Conservation (phyloP, 2,888 invertebrate genomes). For the Teinopalpus imperialis region DNA sequence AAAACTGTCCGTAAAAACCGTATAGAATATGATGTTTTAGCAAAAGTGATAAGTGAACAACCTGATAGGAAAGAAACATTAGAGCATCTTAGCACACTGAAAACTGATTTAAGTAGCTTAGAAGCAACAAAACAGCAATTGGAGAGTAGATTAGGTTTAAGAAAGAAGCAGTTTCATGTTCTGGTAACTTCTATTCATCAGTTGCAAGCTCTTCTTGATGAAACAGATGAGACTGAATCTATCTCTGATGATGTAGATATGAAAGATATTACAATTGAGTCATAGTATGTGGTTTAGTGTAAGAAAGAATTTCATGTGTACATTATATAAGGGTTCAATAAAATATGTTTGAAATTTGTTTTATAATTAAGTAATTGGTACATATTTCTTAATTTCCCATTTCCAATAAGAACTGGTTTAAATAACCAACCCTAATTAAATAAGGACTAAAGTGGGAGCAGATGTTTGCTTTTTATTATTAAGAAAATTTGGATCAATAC, state of each 20-base stretch:
- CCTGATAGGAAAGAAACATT: slow-evolving; percentile 92
- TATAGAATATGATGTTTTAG: slow-evolving; percentile 95
- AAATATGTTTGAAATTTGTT: too few relatives aligned
- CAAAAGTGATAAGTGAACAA: slow-evolving; percentile 94
- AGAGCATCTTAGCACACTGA: slow-evolving; percentile 85
- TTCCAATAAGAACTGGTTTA: too few relatives aligned
- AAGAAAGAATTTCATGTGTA: too few relatives aligned
- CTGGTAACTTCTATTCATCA: slow-evolving; percentile 93
- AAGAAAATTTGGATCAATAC: too few relatives aligned
- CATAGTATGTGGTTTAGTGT: too few relatives aligned
- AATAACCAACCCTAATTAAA: too few relatives aligned
- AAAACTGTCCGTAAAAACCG: slow-evolving; percentile 94
- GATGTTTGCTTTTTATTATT: too few relatives aligned
- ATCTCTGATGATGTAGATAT: slow-evolving; percentile 66
- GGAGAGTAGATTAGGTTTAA: slow-evolving; percentile 89
- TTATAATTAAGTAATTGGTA: too few relatives aligned
- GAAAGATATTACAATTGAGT: slow-evolving; percentile 47
- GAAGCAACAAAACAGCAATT: slow-evolving; percentile 87
- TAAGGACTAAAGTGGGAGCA: too few relatives aligned
- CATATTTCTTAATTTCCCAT: too few relatives aligned
- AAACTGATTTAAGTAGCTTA: slow-evolving; percentile 87
- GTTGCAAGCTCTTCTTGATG: slow-evolving; percentile 89
- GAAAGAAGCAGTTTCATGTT: slow-evolving; percentile 95
- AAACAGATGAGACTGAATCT: slow-evolving; percentile 81
- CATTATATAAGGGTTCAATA: too few relatives aligned